Conservation (phyloP, 1,140 invertebrate species). For the Cherax quadricarinatus region DNA sequence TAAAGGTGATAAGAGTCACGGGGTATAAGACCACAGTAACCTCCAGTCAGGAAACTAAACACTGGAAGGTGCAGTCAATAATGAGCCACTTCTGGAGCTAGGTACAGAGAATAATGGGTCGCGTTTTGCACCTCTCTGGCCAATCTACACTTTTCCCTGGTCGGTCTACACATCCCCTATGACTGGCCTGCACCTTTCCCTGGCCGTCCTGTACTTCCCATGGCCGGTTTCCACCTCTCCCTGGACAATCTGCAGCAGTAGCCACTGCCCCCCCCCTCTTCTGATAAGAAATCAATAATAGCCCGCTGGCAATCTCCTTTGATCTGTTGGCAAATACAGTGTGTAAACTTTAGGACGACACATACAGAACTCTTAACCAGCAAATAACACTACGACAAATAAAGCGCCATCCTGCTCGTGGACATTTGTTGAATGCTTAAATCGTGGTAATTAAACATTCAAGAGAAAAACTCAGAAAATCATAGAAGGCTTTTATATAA, state of each 20-base stretch:
- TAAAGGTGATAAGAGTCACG: too few relatives aligned
- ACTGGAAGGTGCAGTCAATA: too few relatives aligned
- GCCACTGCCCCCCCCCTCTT: background rate
- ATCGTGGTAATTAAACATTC: conserved; percentile 7
- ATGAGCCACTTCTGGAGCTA: too few relatives aligned
- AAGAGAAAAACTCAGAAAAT: conserved; percentile 14
- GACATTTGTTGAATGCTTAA: background rate
- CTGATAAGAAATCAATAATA: conserved; percentile 35
- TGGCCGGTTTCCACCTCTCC: too few relatives aligned
- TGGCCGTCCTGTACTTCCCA: too few relatives aligned
- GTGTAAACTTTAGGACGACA: conserved; percentile 12
- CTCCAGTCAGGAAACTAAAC: too few relatives aligned
- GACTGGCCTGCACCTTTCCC: too few relatives aligned
- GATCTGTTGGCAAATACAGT: conserved; percentile 34
- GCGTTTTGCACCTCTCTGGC: background rate
- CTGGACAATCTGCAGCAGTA: background rate
- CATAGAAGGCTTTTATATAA: background rate
- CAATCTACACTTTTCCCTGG: background rate
- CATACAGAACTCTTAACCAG: background rate
- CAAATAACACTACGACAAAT: background rate
- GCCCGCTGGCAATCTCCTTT: conserved; percentile 37
- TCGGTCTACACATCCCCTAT: background rate
- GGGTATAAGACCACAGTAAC: too few relatives aligned
- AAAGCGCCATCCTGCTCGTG: background rate
- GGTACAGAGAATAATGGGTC: too few relatives aligned